Evolutionary conservation across 2,113 vertebrate species (phyloP).

Genomic region (Marmota monax): DNA sequence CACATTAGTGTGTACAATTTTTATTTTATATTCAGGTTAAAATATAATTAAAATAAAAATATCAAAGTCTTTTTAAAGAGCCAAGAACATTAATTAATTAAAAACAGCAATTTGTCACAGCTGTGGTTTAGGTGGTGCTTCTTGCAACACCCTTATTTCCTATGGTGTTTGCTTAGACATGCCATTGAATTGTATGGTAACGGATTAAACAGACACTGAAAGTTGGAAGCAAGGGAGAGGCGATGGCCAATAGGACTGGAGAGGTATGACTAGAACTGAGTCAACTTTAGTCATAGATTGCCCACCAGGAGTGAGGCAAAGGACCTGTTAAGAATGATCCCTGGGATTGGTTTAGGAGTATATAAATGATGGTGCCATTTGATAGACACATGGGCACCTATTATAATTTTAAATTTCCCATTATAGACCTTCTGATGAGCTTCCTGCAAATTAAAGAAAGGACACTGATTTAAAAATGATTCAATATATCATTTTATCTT

Average conservation of each 20-base stretch:
- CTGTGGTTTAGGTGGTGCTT: not conserved
- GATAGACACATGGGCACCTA: not conserved
- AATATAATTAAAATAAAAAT: not conserved
- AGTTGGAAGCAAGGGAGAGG: not conserved
- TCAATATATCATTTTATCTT: not conserved
- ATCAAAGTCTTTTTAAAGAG: not conserved
- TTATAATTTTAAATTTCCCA: not conserved
- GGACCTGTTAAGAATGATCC: not conserved
- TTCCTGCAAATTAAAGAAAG: constrained; percentile 11
- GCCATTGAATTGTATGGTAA: not conserved
- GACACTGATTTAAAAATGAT: not conserved
- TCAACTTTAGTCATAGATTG: not conserved
- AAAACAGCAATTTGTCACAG: not conserved
- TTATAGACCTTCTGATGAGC: not conserved
- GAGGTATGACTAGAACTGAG: not conserved
- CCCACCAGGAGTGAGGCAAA: not conserved
- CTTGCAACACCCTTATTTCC: not conserved
- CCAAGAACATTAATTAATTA: not conserved
- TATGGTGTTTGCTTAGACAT: not conserved
- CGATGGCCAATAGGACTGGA: not conserved
- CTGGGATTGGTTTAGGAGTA: not conserved
- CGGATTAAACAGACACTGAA: not conserved
- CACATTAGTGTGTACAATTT: not conserved
- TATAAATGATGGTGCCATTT: not conserved
- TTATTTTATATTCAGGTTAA: not conserved